A percentile compares a stretch with the other conserved stretches of the same genome.
These are phyloP conservation scores for Lamprotornis superbus DNA, from an alignment of 2,113 vertebrate species.

Conservation along the genomic window DNA sequence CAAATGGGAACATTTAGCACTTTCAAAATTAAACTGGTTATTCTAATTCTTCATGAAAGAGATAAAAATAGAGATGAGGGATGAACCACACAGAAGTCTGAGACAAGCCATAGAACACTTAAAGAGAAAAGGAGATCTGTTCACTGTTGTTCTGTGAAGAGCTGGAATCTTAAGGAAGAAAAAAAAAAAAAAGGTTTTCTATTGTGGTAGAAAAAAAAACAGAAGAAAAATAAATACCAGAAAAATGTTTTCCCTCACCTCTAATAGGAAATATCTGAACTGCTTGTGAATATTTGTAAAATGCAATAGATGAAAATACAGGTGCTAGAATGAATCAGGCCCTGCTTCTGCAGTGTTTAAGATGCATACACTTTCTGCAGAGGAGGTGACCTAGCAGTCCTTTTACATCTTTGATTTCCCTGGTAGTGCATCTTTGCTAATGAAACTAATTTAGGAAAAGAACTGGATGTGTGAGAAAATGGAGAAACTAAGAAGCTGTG, in stretches of 20 bases:
- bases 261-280: not conserved
- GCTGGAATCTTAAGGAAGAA: not conserved
- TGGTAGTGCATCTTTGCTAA: not conserved
- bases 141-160: not conserved
- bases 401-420: not conserved
- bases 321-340: not conserved
- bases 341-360: not conserved
- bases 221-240: not conserved
- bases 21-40: not conserved
- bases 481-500: not conserved
- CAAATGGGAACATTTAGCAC: not conserved
- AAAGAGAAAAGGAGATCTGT: not conserved
- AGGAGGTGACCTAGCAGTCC: not conserved
- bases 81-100: not conserved
- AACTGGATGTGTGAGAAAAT: not conserved
- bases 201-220: not conserved
- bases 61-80: not conserved
- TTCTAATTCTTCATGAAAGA: not conserved
- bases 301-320: not conserved
- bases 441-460: not conserved
- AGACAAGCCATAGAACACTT: not conserved
- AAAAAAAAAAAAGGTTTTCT: not conserved
- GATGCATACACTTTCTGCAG: not conserved
- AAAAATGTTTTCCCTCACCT: fast-evolving
- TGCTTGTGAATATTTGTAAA: not conserved